These are phyloP conservation scores for Spilosoma lubricipeda DNA, from an alignment of 2,888 invertebrate genomes.

Conservation along the genomic window DNA sequence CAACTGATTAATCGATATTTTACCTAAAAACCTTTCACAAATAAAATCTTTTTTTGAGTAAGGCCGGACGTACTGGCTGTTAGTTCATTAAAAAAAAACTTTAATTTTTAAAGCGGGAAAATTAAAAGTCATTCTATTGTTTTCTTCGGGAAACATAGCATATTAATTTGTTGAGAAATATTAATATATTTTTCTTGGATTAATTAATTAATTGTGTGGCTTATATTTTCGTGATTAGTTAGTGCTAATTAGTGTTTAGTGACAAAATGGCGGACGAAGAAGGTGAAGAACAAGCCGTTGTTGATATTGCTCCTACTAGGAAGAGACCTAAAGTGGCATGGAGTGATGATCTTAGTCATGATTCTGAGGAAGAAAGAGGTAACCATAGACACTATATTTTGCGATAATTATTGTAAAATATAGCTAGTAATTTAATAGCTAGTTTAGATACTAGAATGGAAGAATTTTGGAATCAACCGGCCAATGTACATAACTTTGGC, in stretches of 20 bases:
- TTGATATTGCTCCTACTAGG: conserved; percentile 18
- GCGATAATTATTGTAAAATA: not conserved
- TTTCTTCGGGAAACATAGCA: conserved; percentile 31
- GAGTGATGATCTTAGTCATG: conserved; percentile 83
- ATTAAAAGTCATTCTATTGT: conserved; percentile 39
- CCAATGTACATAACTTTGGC: too few relatives aligned
- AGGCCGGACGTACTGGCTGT: conserved; percentile 8
- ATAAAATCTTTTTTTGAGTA: not conserved
- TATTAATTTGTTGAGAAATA: conserved; percentile 27
- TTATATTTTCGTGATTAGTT: conserved; percentile 22
- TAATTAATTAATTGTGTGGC: conserved; percentile 15
- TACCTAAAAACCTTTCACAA: not conserved
- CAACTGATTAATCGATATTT: conserved; percentile 33
- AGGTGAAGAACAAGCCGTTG: not conserved
- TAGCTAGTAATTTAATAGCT: not conserved
- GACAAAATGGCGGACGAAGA: conserved; percentile 54
- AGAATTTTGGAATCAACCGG: too few relatives aligned
- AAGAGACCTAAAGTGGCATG: conserved; percentile 74
- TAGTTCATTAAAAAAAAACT: not conserved
- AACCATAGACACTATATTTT: not conserved
- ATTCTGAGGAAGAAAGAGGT: conserved; percentile 83
- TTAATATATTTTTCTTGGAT: conserved; percentile 18
- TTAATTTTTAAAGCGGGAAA: conserved; percentile 25
- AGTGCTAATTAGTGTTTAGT: conserved; percentile 19
- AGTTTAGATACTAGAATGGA: too few relatives aligned